Evolutionary conservation across 2,797 vertebrate species (phyloP).

Genomic region (Spinibarbus caldwelli): DNA sequence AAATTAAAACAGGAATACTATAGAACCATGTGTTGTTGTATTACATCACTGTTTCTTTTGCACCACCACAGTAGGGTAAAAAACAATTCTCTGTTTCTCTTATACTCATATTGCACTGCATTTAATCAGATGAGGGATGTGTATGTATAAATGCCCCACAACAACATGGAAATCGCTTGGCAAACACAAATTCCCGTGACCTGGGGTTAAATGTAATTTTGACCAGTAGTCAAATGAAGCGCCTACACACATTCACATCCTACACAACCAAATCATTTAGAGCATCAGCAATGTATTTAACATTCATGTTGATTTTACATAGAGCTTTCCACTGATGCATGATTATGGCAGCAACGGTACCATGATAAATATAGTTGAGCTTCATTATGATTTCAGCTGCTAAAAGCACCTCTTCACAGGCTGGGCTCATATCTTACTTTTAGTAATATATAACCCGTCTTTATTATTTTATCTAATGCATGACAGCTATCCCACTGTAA

Average conservation of each 20-base stretch:
- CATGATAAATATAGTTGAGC: background rate
- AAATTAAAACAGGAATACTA: background rate
- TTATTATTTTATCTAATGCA: background rate
- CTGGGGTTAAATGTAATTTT: constrained; percentile 3
- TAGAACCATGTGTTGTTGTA: background rate
- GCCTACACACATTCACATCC: background rate
- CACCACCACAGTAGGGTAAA: background rate
- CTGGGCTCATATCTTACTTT: background rate
- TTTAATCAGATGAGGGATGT: constrained; percentile 8
- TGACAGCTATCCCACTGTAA: background rate
- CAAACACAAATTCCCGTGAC: background rate
- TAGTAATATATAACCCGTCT: background rate
- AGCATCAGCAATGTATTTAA: background rate
- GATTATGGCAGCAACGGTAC: background rate
- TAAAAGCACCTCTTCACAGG: background rate
- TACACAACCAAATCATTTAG: background rate
- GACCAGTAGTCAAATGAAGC: constrained; percentile 5
- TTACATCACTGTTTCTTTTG: background rate
- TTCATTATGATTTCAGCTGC: background rate
- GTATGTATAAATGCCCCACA: background rate
- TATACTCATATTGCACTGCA: background rate
- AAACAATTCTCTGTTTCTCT: background rate
- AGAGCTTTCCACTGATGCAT: background rate
- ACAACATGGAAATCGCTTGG: background rate
- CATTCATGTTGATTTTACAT: background rate